Conservation (phyloP, 2,888 invertebrate genomes). For the Drosophila mayaguana region DNA sequence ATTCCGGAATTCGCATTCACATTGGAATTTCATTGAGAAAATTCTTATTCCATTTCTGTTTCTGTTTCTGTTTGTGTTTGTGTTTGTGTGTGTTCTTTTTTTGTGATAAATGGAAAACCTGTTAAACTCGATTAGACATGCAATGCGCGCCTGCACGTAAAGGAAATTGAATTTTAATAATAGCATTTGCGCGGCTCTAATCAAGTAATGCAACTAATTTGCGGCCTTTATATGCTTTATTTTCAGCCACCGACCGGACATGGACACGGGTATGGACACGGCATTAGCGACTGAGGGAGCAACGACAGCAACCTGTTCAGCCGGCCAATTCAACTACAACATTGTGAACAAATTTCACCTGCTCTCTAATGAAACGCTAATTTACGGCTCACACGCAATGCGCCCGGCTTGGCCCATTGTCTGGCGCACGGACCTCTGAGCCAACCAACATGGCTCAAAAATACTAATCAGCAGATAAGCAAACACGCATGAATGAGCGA, state of each 20-base stretch:
- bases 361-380: constrained; percentile 77
- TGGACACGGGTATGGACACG: constrained; percentile 39
- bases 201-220: constrained; percentile 81
- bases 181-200: constrained; percentile 64
- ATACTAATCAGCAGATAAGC: constrained; percentile 24
- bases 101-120: constrained; percentile 48
- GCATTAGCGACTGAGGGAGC: background rate
- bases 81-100: constrained; percentile 2
- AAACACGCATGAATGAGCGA: constrained; percentile 21
- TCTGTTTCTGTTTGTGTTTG: background rate
- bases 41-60: background rate
- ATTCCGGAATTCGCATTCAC: constrained; percentile 73
- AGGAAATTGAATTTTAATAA: constrained; percentile 79
- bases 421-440: constrained; percentile 12
- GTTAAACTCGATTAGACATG: constrained; percentile 79
- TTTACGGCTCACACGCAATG: constrained; percentile 69
- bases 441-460: constrained; percentile 18
- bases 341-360: constrained; percentile 71
- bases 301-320: constrained; percentile 21
- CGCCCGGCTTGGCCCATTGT: constrained; percentile 29
- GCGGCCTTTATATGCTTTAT: constrained; percentile 8
- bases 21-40: constrained; percentile 55
- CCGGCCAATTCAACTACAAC: constrained; percentile 56
- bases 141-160: constrained; percentile 50
- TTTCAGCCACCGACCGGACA: constrained; percentile 20